phyloP scores from a whole-genome alignment of 2,113 vertebrate genomes.

The Mormyrus lacerda region DNA sequence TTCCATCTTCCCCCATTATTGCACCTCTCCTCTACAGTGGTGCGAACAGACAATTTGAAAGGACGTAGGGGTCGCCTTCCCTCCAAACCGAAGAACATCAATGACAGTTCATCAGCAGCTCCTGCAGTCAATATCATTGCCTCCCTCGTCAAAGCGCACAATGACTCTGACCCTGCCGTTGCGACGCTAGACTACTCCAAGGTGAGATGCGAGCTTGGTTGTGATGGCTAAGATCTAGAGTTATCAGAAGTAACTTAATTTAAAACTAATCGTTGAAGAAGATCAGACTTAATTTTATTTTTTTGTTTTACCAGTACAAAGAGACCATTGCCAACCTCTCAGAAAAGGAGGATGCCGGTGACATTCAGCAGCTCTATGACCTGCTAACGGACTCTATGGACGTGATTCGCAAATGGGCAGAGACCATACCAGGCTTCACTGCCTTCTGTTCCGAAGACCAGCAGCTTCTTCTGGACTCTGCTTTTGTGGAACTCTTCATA shows the following conservation, averaged over 20 bases:
- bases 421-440: slow-evolving; percentile 76
- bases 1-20: not conserved
- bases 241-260: not conserved
- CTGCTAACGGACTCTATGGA: slow-evolving; percentile 77
- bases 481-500: slow-evolving; percentile 90
- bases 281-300: not conserved
- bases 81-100: slow-evolving; percentile 75
- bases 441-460: slow-evolving; percentile 78
- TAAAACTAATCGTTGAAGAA: not conserved
- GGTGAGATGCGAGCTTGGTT: slow-evolving; percentile 51
- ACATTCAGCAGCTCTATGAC: slow-evolving; percentile 88
- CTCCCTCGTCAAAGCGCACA: slow-evolving; percentile 76
- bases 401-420: slow-evolving; percentile 80
- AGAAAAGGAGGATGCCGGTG: slow-evolving; percentile 76
- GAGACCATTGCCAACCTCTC: slow-evolving; percentile 62
- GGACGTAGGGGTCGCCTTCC: slow-evolving; percentile 82
- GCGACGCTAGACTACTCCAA: slow-evolving; percentile 85
- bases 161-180: slow-evolving; percentile 73
- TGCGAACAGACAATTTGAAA: slow-evolving; percentile 87
- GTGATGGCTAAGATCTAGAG: not conserved
- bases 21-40: slow-evolving; percentile 56
- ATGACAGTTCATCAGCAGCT: slow-evolving; percentile 48
- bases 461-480: slow-evolving; percentile 80
- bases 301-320: slow-evolving; percentile 64
- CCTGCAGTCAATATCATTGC: slow-evolving; percentile 74